Conservation (phyloP, 2,888 invertebrate genomes). For the Myopa testacea region DNA sequence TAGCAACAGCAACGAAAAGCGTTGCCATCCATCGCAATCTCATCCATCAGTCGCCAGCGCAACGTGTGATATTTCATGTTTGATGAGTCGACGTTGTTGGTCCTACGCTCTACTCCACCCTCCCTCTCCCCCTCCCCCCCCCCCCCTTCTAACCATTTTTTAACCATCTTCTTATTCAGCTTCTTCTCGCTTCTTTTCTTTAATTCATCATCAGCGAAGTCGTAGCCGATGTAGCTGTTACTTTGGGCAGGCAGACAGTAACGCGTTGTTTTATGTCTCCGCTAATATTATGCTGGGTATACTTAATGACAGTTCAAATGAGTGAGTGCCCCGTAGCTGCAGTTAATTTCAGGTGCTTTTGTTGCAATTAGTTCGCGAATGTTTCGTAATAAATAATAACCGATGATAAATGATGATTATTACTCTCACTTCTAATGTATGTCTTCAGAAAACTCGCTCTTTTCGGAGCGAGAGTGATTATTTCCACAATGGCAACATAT, state of each 20-base stretch:
- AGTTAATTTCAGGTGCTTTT: constrained; percentile 6
- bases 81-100: constrained; percentile 39
- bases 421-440: no score
- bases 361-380: constrained; percentile 4
- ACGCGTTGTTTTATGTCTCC: neutral
- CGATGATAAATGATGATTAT: neutral
- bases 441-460: no score
- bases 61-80: constrained; percentile 45
- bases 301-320: neutral
- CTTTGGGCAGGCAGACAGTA: neutral
- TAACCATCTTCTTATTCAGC: no score
- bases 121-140: no score
- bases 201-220: neutral
- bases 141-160: no score
- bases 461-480: no score
- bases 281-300: no score
- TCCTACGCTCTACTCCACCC: neutral
- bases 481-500: no score
- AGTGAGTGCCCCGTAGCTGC: neutral
- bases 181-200: neutral
- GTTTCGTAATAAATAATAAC: neutral
- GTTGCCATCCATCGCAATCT: constrained; percentile 20
- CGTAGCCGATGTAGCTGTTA: neutral
- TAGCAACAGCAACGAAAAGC: constrained; percentile 11
- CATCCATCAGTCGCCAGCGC: constrained; percentile 47